Evolutionary conservation across 2,888 invertebrate genomes (phyloP), one percentile per base, ranked within the genome.

Genomic region (Archips crataeganus): DNA sequence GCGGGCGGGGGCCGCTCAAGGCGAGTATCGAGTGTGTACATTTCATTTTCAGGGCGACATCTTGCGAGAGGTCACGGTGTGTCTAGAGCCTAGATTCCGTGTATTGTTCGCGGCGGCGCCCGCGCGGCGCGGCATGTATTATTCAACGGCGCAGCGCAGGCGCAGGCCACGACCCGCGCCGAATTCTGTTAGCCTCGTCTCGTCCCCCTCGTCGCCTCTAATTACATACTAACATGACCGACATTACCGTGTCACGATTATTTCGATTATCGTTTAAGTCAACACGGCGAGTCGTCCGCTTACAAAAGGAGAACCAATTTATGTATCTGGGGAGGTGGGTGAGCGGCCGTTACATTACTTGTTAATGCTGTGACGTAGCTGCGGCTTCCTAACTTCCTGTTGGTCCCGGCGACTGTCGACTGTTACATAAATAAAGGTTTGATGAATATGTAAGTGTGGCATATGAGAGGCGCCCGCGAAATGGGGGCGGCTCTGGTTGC

Each of bases 211-310:
- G 85, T 84, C 87, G 86, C 85, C 87, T 91, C 90, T 91, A 90
- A 91, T 91, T 90, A 90, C 89, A 88, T 88, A 87, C 86, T 85
- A 87, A 87, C 88, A 85, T 90, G 90, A 88, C 90, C 90, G 87
- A 89, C 86, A 90, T 89, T 87, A 85, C 84, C 78, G 82, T 87
- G 88, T 86, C 89, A 90, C 88, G 86, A 89, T 87, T 87, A 81
- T 81, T 83, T 80, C 78, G 81, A 84, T 82, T 82, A 87, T 87
- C 85, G 86, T 82, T 84, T 80, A 86, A 87, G 84, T 87, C 86
- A 86, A 86, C 85, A 87, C 81, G 77, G 79, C 75, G 63, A 76
- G 79, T 79, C 80, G 83, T 82, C 76, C 79, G 81, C 81, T 83
- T 81, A 79, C 79, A 79, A 77, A 78, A 78, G 79, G 78, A 78